Base-by-base conservation (phyloP, 2,888 invertebrate species). In the Macrosoma leucophasiata region DNA sequence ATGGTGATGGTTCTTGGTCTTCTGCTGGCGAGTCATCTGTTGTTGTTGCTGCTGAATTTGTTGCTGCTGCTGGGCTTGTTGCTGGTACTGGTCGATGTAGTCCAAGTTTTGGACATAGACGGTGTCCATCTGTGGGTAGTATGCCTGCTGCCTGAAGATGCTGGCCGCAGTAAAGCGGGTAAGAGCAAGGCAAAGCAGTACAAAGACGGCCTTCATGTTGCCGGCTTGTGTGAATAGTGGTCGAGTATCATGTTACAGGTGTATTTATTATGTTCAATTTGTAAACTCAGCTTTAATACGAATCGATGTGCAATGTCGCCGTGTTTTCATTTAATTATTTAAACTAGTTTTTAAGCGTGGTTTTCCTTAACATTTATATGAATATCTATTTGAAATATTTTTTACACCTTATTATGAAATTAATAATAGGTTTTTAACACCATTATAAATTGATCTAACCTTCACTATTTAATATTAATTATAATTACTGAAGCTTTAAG, bases 171-270 rank as follows among this genome's bases (percentile, higher is more conserved):
- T 55, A 41, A 62, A 55, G 50, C 62, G 64, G 43, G 65, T 65
- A 42, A 82, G 58, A 12, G 67, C 63, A 33, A 81, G 59, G 60
- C 73, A 77, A 55, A 79, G 52, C 31, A 79, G 47, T 33, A 68
- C 48, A 55, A 59, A 62, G 52, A 59, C 62, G 49, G 70, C 68
- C 69, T 72, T 81, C 82, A 82, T 82, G 48, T 54, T 79, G 69
- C 34, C 41, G 50, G 48, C 34, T 46, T 55, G 48, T 60, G 62
- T 67, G 39, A 33, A 32, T 15, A 36, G 41, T 34, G 34, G 5
- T 7, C 19, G 13, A 13, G 7, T 2, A 2, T 11, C n/a, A n/a
- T n/a, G n/a, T n/a, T n/a, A n/a, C n/a, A n/a, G n/a, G n/a, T n/a
- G n/a, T n/a, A n/a, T n/a, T n/a, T n/a, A n/a, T n/a, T n/a, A n/a